Conservation (phyloP, 2,113 vertebrate species). For the Hippoglossus stenolepis region DNA sequence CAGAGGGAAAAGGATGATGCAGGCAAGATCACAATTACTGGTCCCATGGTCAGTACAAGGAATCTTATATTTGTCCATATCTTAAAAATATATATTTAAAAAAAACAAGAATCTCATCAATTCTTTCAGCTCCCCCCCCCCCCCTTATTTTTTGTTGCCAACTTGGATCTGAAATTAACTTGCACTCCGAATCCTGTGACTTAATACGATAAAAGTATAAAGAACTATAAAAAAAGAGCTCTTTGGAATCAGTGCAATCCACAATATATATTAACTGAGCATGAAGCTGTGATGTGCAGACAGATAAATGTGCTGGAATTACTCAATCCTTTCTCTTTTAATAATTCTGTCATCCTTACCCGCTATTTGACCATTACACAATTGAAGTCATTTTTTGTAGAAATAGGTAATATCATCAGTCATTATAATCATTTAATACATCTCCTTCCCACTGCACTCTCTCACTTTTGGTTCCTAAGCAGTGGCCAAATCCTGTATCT, state of each 20-base stretch:
- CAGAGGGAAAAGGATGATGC: slow-evolving; percentile 84
- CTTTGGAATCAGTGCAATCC: slow-evolving; percentile 70
- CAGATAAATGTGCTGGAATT: slow-evolving; percentile 81
- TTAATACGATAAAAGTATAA: slow-evolving; percentile 78
- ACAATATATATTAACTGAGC: slow-evolving; percentile 72
- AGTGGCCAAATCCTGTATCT: slow-evolving; percentile 68
- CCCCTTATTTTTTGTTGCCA: slow-evolving; percentile 52
- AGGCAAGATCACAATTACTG: slow-evolving; percentile 88
- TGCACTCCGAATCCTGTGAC: slow-evolving; percentile 58
- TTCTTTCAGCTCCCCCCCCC: slow-evolving; percentile 26
- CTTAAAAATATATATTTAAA: slow-evolving; percentile 59
- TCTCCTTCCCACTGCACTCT: slow-evolving; percentile 61
- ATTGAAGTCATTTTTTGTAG: slow-evolving; percentile 77
- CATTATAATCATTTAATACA: slow-evolving; percentile 86
- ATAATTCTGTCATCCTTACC: slow-evolving; percentile 83
- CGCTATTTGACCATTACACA: slow-evolving; percentile 79
- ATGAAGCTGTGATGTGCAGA: slow-evolving; percentile 77
- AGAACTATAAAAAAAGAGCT: slow-evolving; percentile 71
- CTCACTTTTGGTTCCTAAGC: slow-evolving; percentile 64
- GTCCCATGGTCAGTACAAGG: slow-evolving; percentile 80
- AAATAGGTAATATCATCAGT: slow-evolving; percentile 81
- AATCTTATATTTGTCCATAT: slow-evolving; percentile 64
- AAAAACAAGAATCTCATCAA: slow-evolving; percentile 43
- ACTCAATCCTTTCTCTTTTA: slow-evolving; percentile 82
- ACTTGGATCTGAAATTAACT: slow-evolving; percentile 76